Evolutionary conservation across 2,888 invertebrate genomes (phyloP).

Genomic region (Archaeoteleia sp.): DNA sequence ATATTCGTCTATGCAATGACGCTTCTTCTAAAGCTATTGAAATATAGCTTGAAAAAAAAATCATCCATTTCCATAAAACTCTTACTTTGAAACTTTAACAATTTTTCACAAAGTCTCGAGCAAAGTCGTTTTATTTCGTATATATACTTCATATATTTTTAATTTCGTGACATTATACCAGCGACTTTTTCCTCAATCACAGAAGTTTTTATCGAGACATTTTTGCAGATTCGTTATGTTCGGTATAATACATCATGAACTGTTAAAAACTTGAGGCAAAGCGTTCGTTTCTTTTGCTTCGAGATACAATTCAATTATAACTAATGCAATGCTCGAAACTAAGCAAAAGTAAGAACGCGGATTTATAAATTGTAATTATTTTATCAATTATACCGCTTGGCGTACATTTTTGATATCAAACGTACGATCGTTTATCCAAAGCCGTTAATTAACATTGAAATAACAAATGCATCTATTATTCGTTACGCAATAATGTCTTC

Average conservation of each 20-base stretch:
- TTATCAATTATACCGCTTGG: no score
- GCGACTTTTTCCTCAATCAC: background rate
- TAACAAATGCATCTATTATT: no score
- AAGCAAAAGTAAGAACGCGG: background rate
- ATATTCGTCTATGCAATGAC: no score
- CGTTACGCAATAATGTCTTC: no score
- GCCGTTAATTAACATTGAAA: no score
- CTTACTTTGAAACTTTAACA: conserved; percentile 26
- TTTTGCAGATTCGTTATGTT: conserved; percentile 9
- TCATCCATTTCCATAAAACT: conserved; percentile 38
- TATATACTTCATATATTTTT: conserved; percentile 6
- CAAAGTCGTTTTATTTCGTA: background rate
- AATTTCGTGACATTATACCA: conserved; percentile 2
- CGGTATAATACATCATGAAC: conserved; percentile 4
- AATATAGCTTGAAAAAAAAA: conserved; percentile 19
- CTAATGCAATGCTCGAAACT: background rate
- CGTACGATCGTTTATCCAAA: no score
- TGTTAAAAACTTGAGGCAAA: conserved; percentile 4
- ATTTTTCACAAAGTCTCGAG: conserved; percentile 21
- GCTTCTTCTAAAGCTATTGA: no score
- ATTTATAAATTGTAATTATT: background rate
- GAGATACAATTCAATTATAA: conserved; percentile 1
- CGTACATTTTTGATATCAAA: no score
- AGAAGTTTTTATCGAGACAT: conserved; percentile 11
- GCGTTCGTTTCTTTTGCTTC: background rate